These are phyloP conservation scores for Microctenopoma stevenorrisi DNA, from an alignment of 2,797 vertebrate species.

Conservation along the genomic window DNA sequence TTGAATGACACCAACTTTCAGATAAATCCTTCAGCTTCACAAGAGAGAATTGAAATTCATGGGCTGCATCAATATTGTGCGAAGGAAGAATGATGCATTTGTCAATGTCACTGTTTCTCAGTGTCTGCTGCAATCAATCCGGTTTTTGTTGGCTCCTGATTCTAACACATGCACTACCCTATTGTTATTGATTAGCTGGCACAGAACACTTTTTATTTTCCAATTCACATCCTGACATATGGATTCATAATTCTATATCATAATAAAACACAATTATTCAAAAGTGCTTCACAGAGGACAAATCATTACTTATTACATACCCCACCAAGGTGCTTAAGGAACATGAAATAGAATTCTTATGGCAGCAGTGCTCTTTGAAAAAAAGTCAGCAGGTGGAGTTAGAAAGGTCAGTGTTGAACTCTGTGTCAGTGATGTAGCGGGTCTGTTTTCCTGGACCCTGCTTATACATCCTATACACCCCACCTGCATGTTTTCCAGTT, in stretches of 20 bases:
- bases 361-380: too few relatives aligned
- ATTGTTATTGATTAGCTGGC: slow-evolving; percentile 6
- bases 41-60: not conserved
- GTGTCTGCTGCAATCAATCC: slow-evolving; percentile 35
- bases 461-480: too few relatives aligned
- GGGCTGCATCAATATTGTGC: slow-evolving; percentile 24
- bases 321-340: too few relatives aligned
- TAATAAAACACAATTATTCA: too few relatives aligned
- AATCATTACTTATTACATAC: not conserved
- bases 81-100: slow-evolving; percentile 39
- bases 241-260: slow-evolving; percentile 4
- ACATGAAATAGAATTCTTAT: too few relatives aligned
- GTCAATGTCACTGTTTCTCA: slow-evolving; percentile 35
- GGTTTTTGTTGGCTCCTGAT: not conserved
- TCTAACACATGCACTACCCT: slow-evolving; percentile 10
- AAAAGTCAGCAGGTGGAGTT: too few relatives aligned
- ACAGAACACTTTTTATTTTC: not conserved
- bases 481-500: too few relatives aligned
- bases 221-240: slow-evolving; percentile 13
- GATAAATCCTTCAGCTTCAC: slow-evolving; percentile 5
- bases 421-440: accelerated
- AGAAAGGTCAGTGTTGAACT: too few relatives aligned
- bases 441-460: too few relatives aligned
- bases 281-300: not conserved
- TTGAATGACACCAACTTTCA: slow-evolving; percentile 26